Evolutionary conservation across 2,797 vertebrate species (phyloP).

Genomic region (Malurus splendens): DNA sequence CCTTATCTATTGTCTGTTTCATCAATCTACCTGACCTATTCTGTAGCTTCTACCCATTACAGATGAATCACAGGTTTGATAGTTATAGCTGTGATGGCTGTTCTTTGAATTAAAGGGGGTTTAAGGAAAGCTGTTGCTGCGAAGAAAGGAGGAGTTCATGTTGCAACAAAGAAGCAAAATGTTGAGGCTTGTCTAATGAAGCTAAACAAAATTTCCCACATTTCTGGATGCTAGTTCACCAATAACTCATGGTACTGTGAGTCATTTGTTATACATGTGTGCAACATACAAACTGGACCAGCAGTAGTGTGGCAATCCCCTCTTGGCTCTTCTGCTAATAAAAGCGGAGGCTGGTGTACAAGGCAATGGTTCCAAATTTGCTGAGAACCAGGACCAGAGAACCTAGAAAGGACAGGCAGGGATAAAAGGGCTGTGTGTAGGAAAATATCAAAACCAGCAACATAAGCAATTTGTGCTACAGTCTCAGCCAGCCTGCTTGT

Average conservation of each 20-base stretch:
- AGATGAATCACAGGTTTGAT: neutral
- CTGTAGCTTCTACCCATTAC: neutral
- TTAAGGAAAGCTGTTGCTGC: neutral
- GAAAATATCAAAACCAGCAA: neutral
- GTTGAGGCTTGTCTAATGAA: neutral
- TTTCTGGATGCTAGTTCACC: neutral
- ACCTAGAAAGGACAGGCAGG: neutral
- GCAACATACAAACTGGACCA: neutral
- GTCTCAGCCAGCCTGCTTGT: fast-evolving
- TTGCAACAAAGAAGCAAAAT: neutral
- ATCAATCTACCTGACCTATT: neutral
- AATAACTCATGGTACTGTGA: neutral
- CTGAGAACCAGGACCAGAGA: neutral
- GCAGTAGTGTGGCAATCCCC: neutral
- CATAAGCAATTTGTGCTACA: neutral
- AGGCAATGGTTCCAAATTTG: neutral
- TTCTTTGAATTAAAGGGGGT: neutral
- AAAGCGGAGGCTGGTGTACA: neutral
- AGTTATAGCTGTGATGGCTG: neutral
- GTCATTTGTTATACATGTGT: neutral
- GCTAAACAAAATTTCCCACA: neutral
- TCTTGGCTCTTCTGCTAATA: neutral
- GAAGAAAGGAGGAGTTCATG: neutral
- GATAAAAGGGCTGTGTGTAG: neutral
- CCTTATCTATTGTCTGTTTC: neutral